These are phyloP conservation scores for Podocnemis expansa DNA, from an alignment of 2,113 vertebrate genomes.

Conservation along the genomic window DNA sequence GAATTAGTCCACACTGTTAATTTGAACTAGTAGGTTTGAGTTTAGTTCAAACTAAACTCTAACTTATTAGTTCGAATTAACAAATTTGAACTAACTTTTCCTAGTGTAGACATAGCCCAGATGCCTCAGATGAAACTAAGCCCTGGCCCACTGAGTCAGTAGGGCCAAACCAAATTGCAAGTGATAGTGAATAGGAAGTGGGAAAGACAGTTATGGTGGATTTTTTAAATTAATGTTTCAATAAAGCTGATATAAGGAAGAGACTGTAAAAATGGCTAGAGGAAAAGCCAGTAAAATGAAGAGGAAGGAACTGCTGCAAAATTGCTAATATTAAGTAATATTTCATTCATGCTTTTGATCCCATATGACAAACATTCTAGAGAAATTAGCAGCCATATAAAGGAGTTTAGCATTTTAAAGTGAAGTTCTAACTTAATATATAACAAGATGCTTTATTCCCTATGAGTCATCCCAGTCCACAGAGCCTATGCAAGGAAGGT, in stretches of 20 bases:
- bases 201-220: not conserved
- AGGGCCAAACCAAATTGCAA: not conserved
- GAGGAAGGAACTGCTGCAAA: not conserved
- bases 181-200: not conserved
- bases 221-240: not conserved
- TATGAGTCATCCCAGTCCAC: not conserved
- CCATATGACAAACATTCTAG: slow-evolving; percentile 10
- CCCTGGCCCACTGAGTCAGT: not conserved
- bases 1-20: no score
- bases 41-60: no score
- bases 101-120: not conserved
- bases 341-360: not conserved
- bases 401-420: slow-evolving; percentile 17
- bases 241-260: not conserved
- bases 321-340: not conserved
- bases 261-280: not conserved
- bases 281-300: not conserved
- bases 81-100: no score
- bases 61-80: no score
- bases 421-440: not conserved
- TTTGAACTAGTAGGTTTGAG: no score
- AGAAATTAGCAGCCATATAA: not conserved
- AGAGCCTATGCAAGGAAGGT: not conserved
- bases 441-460: not conserved
- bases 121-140: not conserved